Base-by-base conservation (phyloP, 2,797 vertebrate genomes). In the Periophthalmus magnuspinnatus region DNA sequence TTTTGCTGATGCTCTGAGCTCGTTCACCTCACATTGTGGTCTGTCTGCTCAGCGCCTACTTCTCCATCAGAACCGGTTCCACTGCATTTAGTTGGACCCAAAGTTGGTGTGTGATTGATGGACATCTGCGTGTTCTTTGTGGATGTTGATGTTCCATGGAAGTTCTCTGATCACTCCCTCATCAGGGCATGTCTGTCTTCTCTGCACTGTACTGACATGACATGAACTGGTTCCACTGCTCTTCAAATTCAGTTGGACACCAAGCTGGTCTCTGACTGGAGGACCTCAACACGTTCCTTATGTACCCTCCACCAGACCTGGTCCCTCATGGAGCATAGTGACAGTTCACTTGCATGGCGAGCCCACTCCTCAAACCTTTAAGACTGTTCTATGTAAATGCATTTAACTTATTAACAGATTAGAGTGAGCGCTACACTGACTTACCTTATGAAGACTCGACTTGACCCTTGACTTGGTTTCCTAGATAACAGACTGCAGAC, bases 381-480 rank as follows among this genome's bases (percentile, higher is more conserved):
- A 65, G 24, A 41, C 28, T n/a, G 41, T 34, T 50, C 16, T 21
- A 8, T n/a, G 52, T 55, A 54, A 57, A 68, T 58, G 45, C 47
- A 65, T 65, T 65, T 65, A 65, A 65, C 17, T 65, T 50, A 65
- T 65, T 65, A 65, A 33, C 16, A 65, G 28, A 33, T 32, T 33
- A 65, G 63, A 65, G 45, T 47, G 16, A 17, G 63, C 7, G 17
- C 8, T 17, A 14, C 41, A 7, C 61, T 63, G 21, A 38, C 21
- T 63, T 63, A 63, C 41, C 17, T 50, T 50, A 65, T 33, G 24
- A 65, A 65, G 45, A 47, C 24, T 22, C 7, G 63, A 28, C 32
- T 33, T 65, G 62, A 64, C 62, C 62, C 45, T 48, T 64, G 62
- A 48, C 62, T 24, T 19, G 22, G 63, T 65, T 50, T 47, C 47